Conservation (phyloP, 1,140 invertebrate species). For the Bombyx mori region DNA sequence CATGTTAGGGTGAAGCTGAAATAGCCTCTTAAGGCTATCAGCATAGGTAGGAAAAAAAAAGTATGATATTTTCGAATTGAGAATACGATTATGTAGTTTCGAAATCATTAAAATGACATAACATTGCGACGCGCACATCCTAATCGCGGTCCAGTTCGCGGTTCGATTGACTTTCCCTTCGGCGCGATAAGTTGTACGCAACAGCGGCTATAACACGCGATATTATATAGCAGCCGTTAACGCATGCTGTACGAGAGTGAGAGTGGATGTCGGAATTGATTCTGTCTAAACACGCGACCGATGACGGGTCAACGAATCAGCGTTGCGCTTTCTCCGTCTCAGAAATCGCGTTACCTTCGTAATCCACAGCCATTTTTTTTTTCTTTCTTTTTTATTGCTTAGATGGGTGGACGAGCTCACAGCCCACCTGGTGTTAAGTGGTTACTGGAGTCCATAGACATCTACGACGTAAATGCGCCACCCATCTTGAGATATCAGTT, state of each 20-base stretch:
- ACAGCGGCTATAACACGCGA: conserved; percentile 38
- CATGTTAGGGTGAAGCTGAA: too few relatives aligned
- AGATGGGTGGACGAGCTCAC: too few relatives aligned
- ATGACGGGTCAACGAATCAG: conserved; percentile 34
- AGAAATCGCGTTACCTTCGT: neutral
- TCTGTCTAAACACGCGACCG: conserved; percentile 43
- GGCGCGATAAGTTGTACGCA: conserved; percentile 29
- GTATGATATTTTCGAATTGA: too few relatives aligned
- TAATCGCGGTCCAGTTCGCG: neutral
- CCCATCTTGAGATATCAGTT: too few relatives aligned
- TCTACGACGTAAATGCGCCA: too few relatives aligned
- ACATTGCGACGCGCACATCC: neutral
- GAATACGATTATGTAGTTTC: too few relatives aligned
- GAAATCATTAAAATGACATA: too few relatives aligned
- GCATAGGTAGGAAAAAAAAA: too few relatives aligned
- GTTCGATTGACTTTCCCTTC: conserved; percentile 23
- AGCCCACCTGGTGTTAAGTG: too few relatives aligned
- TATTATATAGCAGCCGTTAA: conserved; percentile 24
- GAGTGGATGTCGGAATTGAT: conserved; percentile 43
- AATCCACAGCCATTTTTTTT: neutral
- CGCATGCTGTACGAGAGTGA: conserved; percentile 38
- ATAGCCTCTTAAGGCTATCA: too few relatives aligned
- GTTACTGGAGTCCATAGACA: too few relatives aligned
- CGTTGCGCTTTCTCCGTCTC: conserved; percentile 40
- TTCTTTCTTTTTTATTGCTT: neutral